Evolutionary conservation across 1,140 invertebrate genomes (phyloP), one percentile per base, ranked within the genome.

Genomic region (Drosophila santomea): DNA sequence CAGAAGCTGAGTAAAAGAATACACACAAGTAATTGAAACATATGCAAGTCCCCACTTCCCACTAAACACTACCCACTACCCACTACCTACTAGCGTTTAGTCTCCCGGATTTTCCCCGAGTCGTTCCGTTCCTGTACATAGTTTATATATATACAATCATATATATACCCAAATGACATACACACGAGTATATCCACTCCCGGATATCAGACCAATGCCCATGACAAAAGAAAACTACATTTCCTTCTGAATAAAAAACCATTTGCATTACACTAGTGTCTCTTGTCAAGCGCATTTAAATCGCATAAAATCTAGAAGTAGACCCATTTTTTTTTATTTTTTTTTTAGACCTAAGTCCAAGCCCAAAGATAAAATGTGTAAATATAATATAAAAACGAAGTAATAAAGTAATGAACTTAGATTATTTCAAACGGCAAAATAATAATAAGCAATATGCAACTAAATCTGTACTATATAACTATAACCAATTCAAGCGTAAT

Each of bases 291-390:
- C n/a, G 36, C 32, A 56, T 60, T 54, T 17, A 57, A 32, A 20
- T 56, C 58, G 61, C 81, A 75, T 71, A 82, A 78, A 80, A 78
- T 11, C 38, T 69, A 68, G 47, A 50, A 6, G 12, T 86, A 82
- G 62, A 57, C 17, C 6, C 4, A 25, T 72, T 75, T 78, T 76
- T 73, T 68, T 62, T 38, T 50, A 73, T 51, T 79, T 84, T 81
- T 82, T 61, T 55, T 28, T 10, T 50, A 71, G 25, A 14, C 15
- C 10, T 66, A 57, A 64, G 28, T 23, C 3, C 20, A 58, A 20
- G 5, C 6, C 39, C 10, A 64, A 61, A 36, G 32, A 14, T 32
- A 41, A 47, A 20, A 20, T 20, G 36, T 85, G 81, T 81, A 85
- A 17, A 85, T 78, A 85, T 15, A 52, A 41, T 45, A 17, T 10